Evolutionary conservation across 2,888 invertebrate genomes (phyloP), one percentile per base, ranked within the genome.

Genomic region (Melitaea athalia): DNA sequence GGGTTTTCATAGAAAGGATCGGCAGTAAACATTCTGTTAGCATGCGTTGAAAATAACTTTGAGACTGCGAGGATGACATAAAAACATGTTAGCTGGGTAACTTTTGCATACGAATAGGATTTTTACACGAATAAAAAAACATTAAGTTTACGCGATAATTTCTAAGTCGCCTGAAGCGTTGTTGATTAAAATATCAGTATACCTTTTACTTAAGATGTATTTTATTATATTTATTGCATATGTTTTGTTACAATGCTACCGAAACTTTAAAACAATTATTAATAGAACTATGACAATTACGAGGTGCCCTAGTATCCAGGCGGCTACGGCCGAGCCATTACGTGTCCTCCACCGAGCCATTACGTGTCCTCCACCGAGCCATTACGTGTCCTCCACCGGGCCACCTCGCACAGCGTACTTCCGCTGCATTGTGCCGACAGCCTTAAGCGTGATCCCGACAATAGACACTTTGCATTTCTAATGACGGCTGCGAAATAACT

Each of bases 221-320:
- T 24, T 24, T 24, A 24, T 24, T 24, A 43, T 4, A 43, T 43
- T 43, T 43, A 11, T 43, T 43, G 7, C 3, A 10, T 10, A 11
- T 43, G 11, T 10, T 10, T 43, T 43, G 11, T 14, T 47, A 47
- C 4, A 47, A 3, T 14, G 14, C 14, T 47, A 11, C 45, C 11
- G 2, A 47, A 47, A 47, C 4, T 47, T 47, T 14, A 6, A 49
- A 5, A 49, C 14, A 49, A n/a, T 49, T 49, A 49, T 49, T 43
- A 63, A 45, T 59, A 62, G 45, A 50, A 15, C 55, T 62, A 57
- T 63, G 65, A 66, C 49, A 71, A 63, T 59, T 17, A 24, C 67
- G 38, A 12, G 17, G n/a, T n/a, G 33, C 81, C 78, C 52, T 63
- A 49, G 53, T 60, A 68, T 63, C 64, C 60, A 15, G 42, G 38